phyloP scores from a whole-genome alignment of 2,888 invertebrate species.

The Byasa hedistus region DNA sequence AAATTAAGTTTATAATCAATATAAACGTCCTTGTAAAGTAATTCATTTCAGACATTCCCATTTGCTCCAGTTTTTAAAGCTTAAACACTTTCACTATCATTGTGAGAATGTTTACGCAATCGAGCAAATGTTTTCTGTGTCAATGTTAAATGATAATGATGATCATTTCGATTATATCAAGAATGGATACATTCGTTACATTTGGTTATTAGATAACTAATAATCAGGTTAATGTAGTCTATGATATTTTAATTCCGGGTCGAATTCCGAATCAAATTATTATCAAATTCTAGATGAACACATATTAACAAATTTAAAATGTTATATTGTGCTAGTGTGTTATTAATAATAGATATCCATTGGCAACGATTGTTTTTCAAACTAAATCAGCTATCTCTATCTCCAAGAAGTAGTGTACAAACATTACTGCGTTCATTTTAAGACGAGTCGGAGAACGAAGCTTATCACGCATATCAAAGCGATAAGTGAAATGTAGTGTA shows the following conservation, averaged over 20 bases:
- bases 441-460: no score
- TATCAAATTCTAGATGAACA: conserved; percentile 47
- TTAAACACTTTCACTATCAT: conserved; percentile 74
- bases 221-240: not conserved
- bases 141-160: conserved; percentile 37
- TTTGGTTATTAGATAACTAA: not conserved
- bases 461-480: no score
- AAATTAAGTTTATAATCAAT: conserved; percentile 42
- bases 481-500: no score
- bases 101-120: conserved; percentile 66
- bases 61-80: conserved; percentile 63
- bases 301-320: not conserved
- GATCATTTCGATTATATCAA: conserved; percentile 6
- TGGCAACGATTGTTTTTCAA: no score
- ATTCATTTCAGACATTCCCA: conserved; percentile 56
- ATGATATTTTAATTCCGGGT: not conserved
- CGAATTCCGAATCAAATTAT: conserved; percentile 12
- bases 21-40: conserved; percentile 70
- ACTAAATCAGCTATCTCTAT: no score
- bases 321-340: not conserved
- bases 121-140: conserved; percentile 43
- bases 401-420: no score
- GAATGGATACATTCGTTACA: not conserved
- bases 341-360: no score
- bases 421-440: no score